These are phyloP conservation scores for Drosophila jambulina DNA, from an alignment of 1,140 invertebrate species.

Conservation along the genomic window DNA sequence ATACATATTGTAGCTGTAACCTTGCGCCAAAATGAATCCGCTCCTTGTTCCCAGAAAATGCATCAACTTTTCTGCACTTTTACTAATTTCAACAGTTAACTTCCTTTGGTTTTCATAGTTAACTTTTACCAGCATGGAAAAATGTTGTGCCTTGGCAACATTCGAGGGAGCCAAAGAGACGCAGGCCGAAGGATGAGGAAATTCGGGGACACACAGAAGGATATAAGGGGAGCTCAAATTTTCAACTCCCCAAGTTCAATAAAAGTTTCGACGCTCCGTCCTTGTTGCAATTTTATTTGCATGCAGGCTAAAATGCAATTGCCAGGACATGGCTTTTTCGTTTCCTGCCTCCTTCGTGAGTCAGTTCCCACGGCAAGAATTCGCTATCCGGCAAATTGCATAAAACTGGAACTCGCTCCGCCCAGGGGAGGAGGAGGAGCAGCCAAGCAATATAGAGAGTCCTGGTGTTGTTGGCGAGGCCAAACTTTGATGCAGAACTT, in stretches of 20 bases:
- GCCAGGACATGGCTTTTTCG: conserved; percentile 42
- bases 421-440: neutral
- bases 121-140: conserved; percentile 83
- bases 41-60: conserved; percentile 63
- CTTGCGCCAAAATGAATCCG: conserved; percentile 22
- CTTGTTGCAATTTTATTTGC: conserved; percentile 78
- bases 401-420: conserved; percentile 36
- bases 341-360: conserved; percentile 27
- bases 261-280: conserved; percentile 73
- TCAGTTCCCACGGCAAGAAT: conserved; percentile 22
- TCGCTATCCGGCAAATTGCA: conserved; percentile 43
- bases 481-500: conserved; percentile 59
- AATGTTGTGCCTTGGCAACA: conserved; percentile 78
- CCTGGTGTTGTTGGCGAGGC: conserved; percentile 29
- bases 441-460: conserved; percentile 4
- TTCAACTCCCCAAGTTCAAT: conserved; percentile 78
- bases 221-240: conserved; percentile 28
- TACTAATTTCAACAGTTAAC: conserved; percentile 84
- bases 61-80: conserved; percentile 84
- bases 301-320: conserved; percentile 79
- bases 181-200: conserved; percentile 1
- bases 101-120: conserved; percentile 85
- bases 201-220: neutral
- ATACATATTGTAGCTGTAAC: neutral
- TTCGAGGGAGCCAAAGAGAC: conserved; percentile 34